Conservation (phyloP, 2,797 vertebrate species). For the Smutsia temminckii region DNA sequence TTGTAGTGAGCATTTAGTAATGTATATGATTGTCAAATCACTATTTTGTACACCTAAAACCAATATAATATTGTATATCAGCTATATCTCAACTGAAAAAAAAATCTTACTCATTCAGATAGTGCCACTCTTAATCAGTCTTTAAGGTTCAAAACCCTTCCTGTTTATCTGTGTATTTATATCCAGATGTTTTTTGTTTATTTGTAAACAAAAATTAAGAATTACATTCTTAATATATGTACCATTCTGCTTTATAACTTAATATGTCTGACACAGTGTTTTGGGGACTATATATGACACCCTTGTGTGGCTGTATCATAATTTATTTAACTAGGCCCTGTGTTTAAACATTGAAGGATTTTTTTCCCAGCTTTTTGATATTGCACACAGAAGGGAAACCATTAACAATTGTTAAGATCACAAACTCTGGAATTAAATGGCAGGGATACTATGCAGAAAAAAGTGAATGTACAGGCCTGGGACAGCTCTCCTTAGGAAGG, state of each 20-base stretch:
- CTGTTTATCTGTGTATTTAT: neutral
- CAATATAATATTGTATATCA: no score
- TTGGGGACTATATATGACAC: neutral
- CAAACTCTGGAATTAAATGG: neutral
- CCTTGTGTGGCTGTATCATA: neutral
- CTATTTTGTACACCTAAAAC: no score
- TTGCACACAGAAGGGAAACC: neutral
- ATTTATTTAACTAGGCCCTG: neutral
- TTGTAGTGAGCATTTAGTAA: no score
- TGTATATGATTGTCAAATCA: no score
- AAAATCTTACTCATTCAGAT: neutral
- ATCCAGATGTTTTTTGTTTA: neutral
- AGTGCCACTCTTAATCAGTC: neutral
- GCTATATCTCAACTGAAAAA: no score
- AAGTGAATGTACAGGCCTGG: neutral
- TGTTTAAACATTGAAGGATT: neutral
- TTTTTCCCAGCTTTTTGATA: neutral
- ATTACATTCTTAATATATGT: neutral
- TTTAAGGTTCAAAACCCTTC: neutral
- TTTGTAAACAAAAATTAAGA: neutral
- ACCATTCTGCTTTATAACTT: neutral
- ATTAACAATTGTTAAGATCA: neutral
- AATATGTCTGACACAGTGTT: neutral
- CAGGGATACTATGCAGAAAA: neutral
- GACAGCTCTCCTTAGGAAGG: neutral